These are phyloP conservation scores for Rhagoletis pomonella DNA, from an alignment of 1,140 invertebrate species.

Conservation along the genomic window DNA sequence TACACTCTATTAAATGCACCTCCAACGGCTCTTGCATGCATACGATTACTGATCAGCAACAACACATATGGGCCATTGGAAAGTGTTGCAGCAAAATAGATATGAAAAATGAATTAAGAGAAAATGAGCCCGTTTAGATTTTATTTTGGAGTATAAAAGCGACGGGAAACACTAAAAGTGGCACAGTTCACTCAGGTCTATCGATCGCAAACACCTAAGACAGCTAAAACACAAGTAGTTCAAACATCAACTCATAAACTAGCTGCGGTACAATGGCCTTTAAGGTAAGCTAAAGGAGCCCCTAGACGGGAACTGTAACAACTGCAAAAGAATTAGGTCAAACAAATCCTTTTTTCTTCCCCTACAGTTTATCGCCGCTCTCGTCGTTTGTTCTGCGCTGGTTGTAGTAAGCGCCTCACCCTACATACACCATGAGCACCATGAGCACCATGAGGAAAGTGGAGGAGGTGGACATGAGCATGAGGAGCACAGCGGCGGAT, in stretches of 20 bases:
- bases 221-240: conserved; percentile 52
- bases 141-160: conserved; percentile 59
- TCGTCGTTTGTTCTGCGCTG: conserved; percentile 56
- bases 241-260: conserved; percentile 61
- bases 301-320: not conserved
- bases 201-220: conserved; percentile 59
- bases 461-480: conserved; percentile 1
- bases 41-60: conserved; percentile 11
- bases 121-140: not conserved
- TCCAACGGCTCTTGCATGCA: not conserved
- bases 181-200: conserved; percentile 62
- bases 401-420: conserved; percentile 59
- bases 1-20: not conserved
- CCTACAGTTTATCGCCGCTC: conserved; percentile 61
- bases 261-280: conserved; percentile 65
- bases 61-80: not conserved
- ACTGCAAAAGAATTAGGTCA: not conserved
- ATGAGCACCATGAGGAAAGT: not conserved
- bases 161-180: conserved; percentile 52
- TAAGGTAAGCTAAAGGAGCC: conserved; percentile 60
- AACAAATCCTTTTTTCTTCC: not conserved
- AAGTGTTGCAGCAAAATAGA: conserved; percentile 32
- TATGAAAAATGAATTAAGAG: conserved; percentile 27
- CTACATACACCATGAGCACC: conserved; percentile 54
- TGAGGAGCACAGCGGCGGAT: conserved; percentile 59